Conservation (phyloP, 2,113 vertebrate genomes). For the Sapajus apella region DNA sequence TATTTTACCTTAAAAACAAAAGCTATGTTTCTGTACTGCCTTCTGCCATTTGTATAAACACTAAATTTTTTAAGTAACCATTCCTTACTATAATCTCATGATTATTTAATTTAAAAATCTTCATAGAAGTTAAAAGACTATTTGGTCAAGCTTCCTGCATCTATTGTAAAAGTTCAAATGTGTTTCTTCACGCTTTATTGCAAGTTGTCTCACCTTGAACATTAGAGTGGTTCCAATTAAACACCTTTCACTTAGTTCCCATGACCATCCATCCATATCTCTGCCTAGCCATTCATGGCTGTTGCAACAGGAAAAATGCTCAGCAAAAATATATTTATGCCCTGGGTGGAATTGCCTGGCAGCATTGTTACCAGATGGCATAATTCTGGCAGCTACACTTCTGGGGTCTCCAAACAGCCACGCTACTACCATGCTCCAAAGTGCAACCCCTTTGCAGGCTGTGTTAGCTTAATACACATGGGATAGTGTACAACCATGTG, state of each 20-base stretch:
- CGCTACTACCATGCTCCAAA: conserved; percentile 69
- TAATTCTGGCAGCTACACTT: conserved; percentile 74
- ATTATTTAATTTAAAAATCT: conserved; percentile 42
- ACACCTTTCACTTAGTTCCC: conserved; percentile 49
- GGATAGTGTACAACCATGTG: conserved; percentile 65
- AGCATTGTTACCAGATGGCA: conserved; percentile 74
- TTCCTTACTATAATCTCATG: conserved; percentile 3
- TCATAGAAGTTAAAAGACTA: conserved; percentile 54
- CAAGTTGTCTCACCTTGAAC: conserved; percentile 45
- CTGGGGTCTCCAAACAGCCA: conserved; percentile 75
- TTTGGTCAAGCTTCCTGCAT: conserved; percentile 32
- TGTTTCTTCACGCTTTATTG: conserved; percentile 40
- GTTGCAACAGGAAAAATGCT: conserved; percentile 51
- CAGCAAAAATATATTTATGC: conserved; percentile 65
- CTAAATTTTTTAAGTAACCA: conserved; percentile 37
- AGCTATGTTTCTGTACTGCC: conserved; percentile 43
- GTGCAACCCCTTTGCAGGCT: conserved; percentile 58
- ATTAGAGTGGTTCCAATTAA: conserved; percentile 45
- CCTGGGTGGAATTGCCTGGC: conserved; percentile 48
- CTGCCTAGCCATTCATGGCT: conserved; percentile 32
- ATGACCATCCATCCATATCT: conserved; percentile 43
- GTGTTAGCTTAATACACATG: conserved; percentile 60
- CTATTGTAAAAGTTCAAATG: conserved; percentile 46
- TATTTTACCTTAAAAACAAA: conserved; percentile 82
- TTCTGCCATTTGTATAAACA: not conserved